Evolutionary conservation across 1,140 invertebrate genomes (phyloP).

Genomic region (Cydia pomonella): DNA sequence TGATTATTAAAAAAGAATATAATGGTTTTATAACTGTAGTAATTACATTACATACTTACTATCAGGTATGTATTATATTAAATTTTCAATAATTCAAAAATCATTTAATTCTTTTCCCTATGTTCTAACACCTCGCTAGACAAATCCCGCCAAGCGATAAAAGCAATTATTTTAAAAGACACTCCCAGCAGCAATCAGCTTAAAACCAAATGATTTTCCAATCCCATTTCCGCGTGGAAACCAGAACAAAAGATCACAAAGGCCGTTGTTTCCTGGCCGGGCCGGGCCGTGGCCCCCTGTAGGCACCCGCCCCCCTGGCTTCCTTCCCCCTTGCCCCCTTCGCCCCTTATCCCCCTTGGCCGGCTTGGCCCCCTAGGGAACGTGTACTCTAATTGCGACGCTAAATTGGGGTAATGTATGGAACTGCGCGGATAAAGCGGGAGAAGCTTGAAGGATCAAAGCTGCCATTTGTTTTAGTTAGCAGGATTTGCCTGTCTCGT

Average conservation of each 20-base stretch:
- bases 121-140: not conserved
- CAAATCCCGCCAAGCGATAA: slow-evolving; percentile 32
- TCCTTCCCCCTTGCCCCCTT: slow-evolving; percentile 11
- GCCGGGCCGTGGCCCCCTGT: slow-evolving; percentile 42
- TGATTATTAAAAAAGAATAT: no score
- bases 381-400: slow-evolving; percentile 73
- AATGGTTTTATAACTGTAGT: no score
- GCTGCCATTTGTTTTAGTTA: slow-evolving; percentile 75
- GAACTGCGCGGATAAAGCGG: slow-evolving; percentile 66
- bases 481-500: slow-evolving; percentile 51
- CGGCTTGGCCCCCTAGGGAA: slow-evolving; percentile 55
- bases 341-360: slow-evolving; percentile 34
- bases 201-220: slow-evolving; percentile 77
- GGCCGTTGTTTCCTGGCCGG: slow-evolving; percentile 45
- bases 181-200: slow-evolving; percentile 61
- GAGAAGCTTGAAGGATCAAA: slow-evolving; percentile 58
- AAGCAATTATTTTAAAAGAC: slow-evolving; percentile 34
- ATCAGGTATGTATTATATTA: no score
- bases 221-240: slow-evolving; percentile 74
- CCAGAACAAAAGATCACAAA: slow-evolving; percentile 65
- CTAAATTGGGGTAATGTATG: slow-evolving; percentile 78
- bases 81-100: not conserved
- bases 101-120: not conserved
- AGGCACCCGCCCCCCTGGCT: slow-evolving; percentile 36
- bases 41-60: no score